Percentiles rank a stretch among this genome's conserved stretches.
These are phyloP conservation scores for Sardina pilchardus DNA, from an alignment of 2,113 vertebrate species.

Conservation along the genomic window DNA sequence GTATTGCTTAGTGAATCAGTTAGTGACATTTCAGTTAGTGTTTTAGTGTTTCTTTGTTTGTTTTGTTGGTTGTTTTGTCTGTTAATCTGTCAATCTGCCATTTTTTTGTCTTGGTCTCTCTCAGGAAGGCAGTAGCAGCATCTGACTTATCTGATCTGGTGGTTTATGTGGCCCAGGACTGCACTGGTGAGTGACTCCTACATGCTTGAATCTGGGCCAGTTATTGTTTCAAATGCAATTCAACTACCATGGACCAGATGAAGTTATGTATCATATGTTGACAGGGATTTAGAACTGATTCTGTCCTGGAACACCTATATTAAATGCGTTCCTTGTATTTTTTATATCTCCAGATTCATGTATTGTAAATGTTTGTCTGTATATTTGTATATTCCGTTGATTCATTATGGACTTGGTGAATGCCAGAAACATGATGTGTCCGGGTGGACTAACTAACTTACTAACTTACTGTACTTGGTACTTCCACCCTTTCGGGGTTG, in stretches of 20 bases:
- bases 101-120: slow-evolving; percentile 32
- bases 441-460: background rate
- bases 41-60: background rate
- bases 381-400: background rate
- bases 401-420: background rate
- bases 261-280: background rate
- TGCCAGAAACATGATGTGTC: background rate
- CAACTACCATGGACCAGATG: background rate
- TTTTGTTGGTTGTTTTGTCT: background rate
- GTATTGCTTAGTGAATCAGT: background rate
- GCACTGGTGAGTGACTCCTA: slow-evolving; percentile 75
- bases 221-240: background rate
- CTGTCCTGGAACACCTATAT: background rate
- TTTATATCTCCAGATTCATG: too few species aligned
- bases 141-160: slow-evolving; percentile 69
- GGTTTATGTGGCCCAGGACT: slow-evolving; percentile 88
- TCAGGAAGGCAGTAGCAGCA: slow-evolving; percentile 80
- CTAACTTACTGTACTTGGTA: too few species aligned
- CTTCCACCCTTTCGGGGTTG: too few species aligned
- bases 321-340: too few species aligned
- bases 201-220: background rate
- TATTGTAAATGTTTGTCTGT: too few species aligned
- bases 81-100: background rate
- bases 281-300: background rate
- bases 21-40: background rate